Conservation (phyloP, 2,888 invertebrate genomes). For the Tromatobia lineatoria region DNA sequence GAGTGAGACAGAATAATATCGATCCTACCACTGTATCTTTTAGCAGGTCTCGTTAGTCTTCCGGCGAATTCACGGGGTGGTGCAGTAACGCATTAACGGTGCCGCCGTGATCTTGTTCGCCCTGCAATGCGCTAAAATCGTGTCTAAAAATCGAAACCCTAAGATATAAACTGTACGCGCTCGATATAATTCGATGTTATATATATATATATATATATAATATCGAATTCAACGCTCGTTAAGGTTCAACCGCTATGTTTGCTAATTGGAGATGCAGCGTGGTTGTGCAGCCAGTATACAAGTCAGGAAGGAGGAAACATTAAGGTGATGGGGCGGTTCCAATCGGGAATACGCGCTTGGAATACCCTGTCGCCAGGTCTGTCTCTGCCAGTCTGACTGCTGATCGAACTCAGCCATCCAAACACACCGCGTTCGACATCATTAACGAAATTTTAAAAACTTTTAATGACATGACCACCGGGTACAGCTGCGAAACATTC, state of each 20-base stretch:
- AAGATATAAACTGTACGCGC: slow-evolving; percentile 36
- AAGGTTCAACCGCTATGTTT: slow-evolving; percentile 66
- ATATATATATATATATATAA: slow-evolving; percentile 45
- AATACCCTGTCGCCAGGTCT: slow-evolving; percentile 23
- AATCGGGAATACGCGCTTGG: slow-evolving; percentile 46
- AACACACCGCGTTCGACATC: slow-evolving; percentile 26
- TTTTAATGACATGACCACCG: slow-evolving; percentile 29
- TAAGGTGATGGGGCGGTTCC: slow-evolving; percentile 8
- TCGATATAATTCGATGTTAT: slow-evolving; percentile 62
- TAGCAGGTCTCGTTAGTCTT: slow-evolving; percentile 64
- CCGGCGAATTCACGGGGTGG: slow-evolving; percentile 17
- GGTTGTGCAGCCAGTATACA: slow-evolving; percentile 25
- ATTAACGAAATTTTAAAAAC: slow-evolving; percentile 55
- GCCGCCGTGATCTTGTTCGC: background rate
- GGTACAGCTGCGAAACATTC: slow-evolving; percentile 26
- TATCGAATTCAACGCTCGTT: slow-evolving; percentile 70
- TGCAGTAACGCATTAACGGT: slow-evolving; percentile 7
- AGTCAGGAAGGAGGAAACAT: slow-evolving; percentile 8
- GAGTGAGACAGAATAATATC: slow-evolving; percentile 69
- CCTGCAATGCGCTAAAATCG: slow-evolving; percentile 52
- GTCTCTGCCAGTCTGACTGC: slow-evolving; percentile 29
- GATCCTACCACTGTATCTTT: slow-evolving; percentile 50
- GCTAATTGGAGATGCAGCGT: slow-evolving; percentile 67
- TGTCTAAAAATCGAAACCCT: slow-evolving; percentile 43
- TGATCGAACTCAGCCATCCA: slow-evolving; percentile 30